phyloP scores from a whole-genome alignment of 2,888 invertebrate species.

The Andricus quercusramuli region DNA sequence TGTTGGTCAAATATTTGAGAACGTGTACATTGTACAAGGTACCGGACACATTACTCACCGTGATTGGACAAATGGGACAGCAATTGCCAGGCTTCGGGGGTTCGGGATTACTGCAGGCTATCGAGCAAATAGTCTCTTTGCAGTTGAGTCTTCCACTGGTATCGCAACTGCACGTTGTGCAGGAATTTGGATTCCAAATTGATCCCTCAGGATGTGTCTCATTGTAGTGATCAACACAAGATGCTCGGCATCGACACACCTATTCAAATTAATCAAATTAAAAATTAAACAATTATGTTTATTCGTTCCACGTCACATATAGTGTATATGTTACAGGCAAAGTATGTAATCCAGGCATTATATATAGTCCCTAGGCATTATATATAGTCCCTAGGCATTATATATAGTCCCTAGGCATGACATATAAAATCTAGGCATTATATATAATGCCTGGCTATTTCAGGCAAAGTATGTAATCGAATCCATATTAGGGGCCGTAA shows the following conservation, averaged over 20 bases:
- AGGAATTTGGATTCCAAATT: conserved; percentile 70
- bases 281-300: no score
- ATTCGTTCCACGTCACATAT: no score
- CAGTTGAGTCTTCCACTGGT: conserved; percentile 69
- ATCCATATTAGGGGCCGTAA: no score
- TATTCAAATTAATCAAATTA: conserved; percentile 51
- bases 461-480: no score
- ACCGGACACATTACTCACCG: conserved; percentile 61
- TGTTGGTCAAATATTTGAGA: conserved; percentile 30
- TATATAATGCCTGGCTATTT: no score
- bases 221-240: conserved; percentile 71
- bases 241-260: conserved; percentile 71
- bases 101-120: conserved; percentile 68
- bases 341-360: no score
- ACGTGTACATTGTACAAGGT: conserved; percentile 20
- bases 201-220: conserved; percentile 70
- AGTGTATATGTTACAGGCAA: no score
- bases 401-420: no score
- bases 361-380: no score
- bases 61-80: conserved; percentile 72
- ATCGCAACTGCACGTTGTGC: conserved; percentile 72
- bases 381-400: no score
- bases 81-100: conserved; percentile 70
- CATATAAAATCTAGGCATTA: no score
- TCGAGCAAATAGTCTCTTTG: conserved; percentile 72